Conservation (phyloP, 2,797 vertebrate species). For the Melopsittacus undulatus region DNA sequence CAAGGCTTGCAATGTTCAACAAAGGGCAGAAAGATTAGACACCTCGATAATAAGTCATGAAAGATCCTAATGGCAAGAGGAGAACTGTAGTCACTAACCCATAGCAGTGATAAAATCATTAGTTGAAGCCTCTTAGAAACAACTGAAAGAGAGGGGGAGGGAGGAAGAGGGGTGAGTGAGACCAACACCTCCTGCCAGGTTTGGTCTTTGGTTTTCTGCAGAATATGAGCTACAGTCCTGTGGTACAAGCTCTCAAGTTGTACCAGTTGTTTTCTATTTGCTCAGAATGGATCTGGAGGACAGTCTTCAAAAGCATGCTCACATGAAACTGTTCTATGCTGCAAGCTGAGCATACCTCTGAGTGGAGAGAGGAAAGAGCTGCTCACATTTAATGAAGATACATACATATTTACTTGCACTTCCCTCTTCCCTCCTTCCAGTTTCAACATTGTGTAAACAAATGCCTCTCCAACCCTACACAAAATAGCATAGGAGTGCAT, state of each 20-base stretch:
- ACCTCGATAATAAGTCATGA: conserved; percentile 54
- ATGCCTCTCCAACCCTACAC: neutral
- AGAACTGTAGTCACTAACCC: neutral
- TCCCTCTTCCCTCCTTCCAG: neutral
- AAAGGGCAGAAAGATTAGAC: conserved; percentile 66
- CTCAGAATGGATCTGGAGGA: conserved; percentile 38
- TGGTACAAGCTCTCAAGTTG: neutral
- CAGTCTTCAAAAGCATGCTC: conserved; percentile 19
- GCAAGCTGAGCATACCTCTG: neutral
- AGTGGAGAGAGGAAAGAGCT: neutral
- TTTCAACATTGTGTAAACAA: neutral
- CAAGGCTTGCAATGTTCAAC: conserved; percentile 39
- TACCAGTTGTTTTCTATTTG: conserved; percentile 48
- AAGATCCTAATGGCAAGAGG: conserved; percentile 23
- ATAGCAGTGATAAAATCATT: neutral
- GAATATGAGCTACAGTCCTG: neutral
- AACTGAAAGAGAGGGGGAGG: neutral
- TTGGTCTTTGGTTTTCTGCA: conserved; percentile 35
- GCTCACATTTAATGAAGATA: neutral
- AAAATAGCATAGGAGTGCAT: neutral
- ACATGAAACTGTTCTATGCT: neutral
- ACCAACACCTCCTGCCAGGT: conserved; percentile 9
- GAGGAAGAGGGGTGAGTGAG: neutral
- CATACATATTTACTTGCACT: neutral
- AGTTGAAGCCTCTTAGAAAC: conserved; percentile 9